phyloP scores from a whole-genome alignment of 2,797 vertebrate species.

The Eulemur coronatus region DNA sequence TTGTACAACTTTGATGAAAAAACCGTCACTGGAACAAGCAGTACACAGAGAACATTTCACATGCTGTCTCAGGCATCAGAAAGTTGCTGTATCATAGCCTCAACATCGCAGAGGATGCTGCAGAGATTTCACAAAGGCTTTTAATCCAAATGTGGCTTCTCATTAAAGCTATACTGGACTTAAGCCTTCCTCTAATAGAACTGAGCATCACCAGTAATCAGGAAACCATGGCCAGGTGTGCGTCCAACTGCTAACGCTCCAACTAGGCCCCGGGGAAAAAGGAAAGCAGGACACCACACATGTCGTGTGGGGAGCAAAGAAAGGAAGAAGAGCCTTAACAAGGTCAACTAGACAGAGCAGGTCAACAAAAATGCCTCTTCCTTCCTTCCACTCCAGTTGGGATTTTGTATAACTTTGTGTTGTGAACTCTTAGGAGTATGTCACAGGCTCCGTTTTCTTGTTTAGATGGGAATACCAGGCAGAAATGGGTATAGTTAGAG shows the following conservation, averaged over 20 bases:
- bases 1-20: constrained; percentile 29
- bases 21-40: not conserved
- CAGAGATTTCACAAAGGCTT: constrained; percentile 8
- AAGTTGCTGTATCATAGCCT: constrained; percentile 30
- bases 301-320: not conserved
- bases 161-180: not conserved
- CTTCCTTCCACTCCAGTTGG: not conserved
- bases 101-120: not conserved
- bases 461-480: constrained; percentile 5
- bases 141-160: not conserved
- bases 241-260: not conserved
- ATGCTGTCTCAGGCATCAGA: constrained; percentile 30
- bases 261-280: not conserved
- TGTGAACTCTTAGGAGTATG: not conserved
- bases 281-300: not conserved
- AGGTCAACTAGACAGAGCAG: not conserved
- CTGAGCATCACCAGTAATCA: not conserved
- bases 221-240: not conserved
- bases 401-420: not conserved
- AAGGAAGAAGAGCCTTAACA: not conserved
- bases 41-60: constrained; percentile 34
- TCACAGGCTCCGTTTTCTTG: not conserved
- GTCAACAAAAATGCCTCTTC: not conserved
- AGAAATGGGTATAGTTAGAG: constrained; percentile 26
- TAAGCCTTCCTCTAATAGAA: constrained; percentile 16